Evolutionary conservation across 2,888 invertebrate species (phyloP), one percentile per base, ranked within the genome.

Genomic region (Dioctria linearis): DNA sequence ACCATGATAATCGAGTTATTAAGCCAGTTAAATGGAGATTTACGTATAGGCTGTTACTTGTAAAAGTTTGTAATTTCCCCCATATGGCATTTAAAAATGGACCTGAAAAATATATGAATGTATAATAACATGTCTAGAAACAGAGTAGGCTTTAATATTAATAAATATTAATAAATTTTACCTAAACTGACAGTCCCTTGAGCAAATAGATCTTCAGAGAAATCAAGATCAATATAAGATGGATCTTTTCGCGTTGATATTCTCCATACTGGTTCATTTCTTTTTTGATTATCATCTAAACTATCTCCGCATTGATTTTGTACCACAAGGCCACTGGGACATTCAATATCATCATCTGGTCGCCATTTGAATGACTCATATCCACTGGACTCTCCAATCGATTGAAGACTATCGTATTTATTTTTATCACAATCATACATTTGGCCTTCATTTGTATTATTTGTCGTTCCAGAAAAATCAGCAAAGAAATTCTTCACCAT

Each of bases 11-110:
- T 84, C 95, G 93, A 49, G 96, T 94, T 67, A 99, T 91, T 43
- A 98, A 91, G 4, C 96, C 95, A 4, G 97, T 98, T 83, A 98
- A 91, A 85, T 96, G 94, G 82, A 97, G 92, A 90, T 98, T 97
- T 37, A 95, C 93, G 84, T 94, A 93, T 81, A 98, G 90, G 65
- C 95, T 95, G 85, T 97, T 96, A 84, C 94, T 93, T 83, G 96
- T 92, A 90, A 98, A 94, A 78, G 93, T 92, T 86, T 96, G 96
- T 63, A 97, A 89, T 88, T 96, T 96, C 84, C 93, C 92, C 85
- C 98, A 91, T 78, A 98, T 89, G 81, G 94, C 92, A 85, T 93
- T 94, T 83, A 98, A 90, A 86, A 98, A 95, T 80, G 95, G 92
- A 91, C 97, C 94, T 91, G 87, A 2, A 85, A 83, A 59, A 46